These are phyloP conservation scores for Drosophila santomea DNA, from an alignment of 1,140 invertebrate species.

Conservation along the genomic window DNA sequence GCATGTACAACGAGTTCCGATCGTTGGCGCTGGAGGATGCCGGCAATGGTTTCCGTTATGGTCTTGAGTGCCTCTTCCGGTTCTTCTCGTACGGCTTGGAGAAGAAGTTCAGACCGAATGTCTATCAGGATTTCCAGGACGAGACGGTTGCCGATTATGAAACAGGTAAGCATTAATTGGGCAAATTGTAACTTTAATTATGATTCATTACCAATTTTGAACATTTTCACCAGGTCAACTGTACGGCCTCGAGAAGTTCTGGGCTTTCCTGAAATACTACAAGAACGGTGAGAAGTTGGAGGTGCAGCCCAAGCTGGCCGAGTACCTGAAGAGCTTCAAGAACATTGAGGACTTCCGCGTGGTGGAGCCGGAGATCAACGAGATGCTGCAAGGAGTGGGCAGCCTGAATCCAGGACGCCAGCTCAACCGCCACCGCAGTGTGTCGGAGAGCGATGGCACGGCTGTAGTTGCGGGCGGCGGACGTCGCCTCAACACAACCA, in stretches of 20 bases:
- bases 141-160: conserved; percentile 97
- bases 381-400: conserved; percentile 85
- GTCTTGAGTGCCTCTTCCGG: conserved; percentile 98
- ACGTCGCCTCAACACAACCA: conserved; percentile 78
- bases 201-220: neutral
- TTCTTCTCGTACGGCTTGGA: conserved; percentile 99
- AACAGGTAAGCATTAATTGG: conserved; percentile 88
- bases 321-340: conserved; percentile 95
- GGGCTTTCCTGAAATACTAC: conserved; percentile 98
- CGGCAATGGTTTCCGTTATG: conserved; percentile 94
- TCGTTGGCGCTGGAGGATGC: conserved; percentile 96
- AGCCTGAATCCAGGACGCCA: conserved; percentile 84
- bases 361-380: conserved; percentile 88
- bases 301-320: conserved; percentile 92
- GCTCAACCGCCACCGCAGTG: conserved; percentile 87
- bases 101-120: conserved; percentile 95
- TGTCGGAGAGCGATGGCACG: conserved; percentile 86
- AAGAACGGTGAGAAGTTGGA: conserved; percentile 91
- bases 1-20: conserved; percentile 99
- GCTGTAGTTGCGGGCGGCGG: conserved; percentile 66
- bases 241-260: conserved; percentile 99
- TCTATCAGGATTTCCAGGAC: conserved; percentile 98
- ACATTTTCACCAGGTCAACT: conserved; percentile 91
- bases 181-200: too few relatives aligned
- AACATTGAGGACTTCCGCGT: conserved; percentile 97